Evolutionary conservation across 2,113 vertebrate species (phyloP).

Genomic region (Gadus chalcogrammus): DNA sequence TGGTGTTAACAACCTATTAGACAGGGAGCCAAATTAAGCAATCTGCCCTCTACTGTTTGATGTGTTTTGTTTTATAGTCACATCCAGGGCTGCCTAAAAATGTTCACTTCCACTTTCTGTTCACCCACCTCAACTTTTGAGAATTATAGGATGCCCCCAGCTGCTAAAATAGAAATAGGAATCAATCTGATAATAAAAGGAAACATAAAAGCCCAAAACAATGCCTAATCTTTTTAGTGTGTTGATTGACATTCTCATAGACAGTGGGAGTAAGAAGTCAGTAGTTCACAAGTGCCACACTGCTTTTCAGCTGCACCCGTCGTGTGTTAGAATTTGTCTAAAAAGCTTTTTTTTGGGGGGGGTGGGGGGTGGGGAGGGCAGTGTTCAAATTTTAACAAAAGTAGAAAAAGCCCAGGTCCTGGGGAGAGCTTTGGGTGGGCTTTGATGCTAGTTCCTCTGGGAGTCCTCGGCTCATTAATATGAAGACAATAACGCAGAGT

Average conservation of each 20-base stretch:
- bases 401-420: constrained; percentile 54
- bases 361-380: too few relatives aligned
- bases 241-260: constrained; percentile 53
- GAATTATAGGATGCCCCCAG: constrained; percentile 39
- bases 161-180: constrained; percentile 42
- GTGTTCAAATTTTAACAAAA: constrained; percentile 62
- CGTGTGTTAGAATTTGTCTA: constrained; percentile 61
- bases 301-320: constrained; percentile 66
- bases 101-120: constrained; percentile 1
- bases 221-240: constrained; percentile 24
- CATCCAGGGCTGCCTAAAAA: not conserved
- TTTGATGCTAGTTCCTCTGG: constrained; percentile 65
- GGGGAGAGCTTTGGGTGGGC: constrained; percentile 62
- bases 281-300: constrained; percentile 51
- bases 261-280: constrained; percentile 50
- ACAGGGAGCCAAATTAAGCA: constrained; percentile 1
- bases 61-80: constrained; percentile 16
- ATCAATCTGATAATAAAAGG: constrained; percentile 63
- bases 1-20: constrained; percentile 13
- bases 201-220: constrained; percentile 24
- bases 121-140: constrained; percentile 16
- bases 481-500: constrained; percentile 71
- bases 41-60: constrained; percentile 4
- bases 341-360: constrained; percentile 49
- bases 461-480: constrained; percentile 63